Evolutionary conservation across 2,888 invertebrate genomes (phyloP).

Genomic region (Melanchra persicariae): DNA sequence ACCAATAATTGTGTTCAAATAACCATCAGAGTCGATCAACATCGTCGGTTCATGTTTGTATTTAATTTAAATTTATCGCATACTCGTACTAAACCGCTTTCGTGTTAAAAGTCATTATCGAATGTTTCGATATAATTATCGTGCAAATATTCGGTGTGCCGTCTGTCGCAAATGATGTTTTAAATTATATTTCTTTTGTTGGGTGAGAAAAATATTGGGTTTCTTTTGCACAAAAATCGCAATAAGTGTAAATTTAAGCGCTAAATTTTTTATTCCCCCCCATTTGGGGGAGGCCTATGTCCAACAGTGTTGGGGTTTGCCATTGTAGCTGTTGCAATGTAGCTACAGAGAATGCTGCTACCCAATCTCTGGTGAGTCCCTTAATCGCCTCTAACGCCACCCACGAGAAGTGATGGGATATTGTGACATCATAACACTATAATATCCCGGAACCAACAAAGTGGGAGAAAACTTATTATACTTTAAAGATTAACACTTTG

Average conservation of each 20-base stretch:
- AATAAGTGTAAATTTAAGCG: neutral
- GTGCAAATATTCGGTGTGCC: constrained; percentile 14
- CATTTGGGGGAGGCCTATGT: no score
- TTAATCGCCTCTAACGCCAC: no score
- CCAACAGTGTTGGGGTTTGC: no score
- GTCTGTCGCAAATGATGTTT: constrained; percentile 3
- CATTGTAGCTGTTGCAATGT: no score
- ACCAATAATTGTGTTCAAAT: constrained; percentile 66
- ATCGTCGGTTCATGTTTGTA: constrained; percentile 60
- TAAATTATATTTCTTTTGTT: neutral
- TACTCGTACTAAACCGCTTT: constrained; percentile 42
- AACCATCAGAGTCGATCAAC: constrained; percentile 59
- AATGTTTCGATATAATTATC: constrained; percentile 60
- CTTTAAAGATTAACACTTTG: constrained; percentile 34
- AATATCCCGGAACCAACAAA: neutral
- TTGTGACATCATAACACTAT: neutral
- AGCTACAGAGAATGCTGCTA: no score
- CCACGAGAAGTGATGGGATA: no score
- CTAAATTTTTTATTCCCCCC: no score
- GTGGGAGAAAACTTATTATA: constrained; percentile 35
- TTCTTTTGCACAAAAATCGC: no score
- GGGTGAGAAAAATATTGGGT: neutral
- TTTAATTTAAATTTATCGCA: constrained; percentile 63
- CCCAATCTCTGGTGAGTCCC: no score
- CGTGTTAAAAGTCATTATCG: constrained; percentile 54